Base-by-base conservation (phyloP, 2,888 invertebrate genomes). In the Drosophila tripunctata region DNA sequence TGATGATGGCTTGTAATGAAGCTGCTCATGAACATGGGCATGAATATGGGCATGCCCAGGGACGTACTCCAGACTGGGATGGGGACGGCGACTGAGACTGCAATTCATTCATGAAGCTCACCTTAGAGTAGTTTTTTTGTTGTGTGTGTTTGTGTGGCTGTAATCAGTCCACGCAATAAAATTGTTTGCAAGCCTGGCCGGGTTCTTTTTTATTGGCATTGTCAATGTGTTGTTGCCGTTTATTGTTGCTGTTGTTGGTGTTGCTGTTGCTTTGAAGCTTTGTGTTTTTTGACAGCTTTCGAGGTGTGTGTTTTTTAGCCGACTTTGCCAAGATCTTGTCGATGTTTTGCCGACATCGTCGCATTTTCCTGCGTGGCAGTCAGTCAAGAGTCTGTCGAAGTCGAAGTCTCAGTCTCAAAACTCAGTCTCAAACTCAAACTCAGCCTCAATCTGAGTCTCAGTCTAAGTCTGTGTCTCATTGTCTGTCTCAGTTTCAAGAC, bases 131-230 rank as follows among this genome's bases (percentile, higher is more conserved):
- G 66, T 43, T 51, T 56, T 54, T 55, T 64, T 44, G 43, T 24
- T 54, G 7, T 36, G 19, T 24, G n/a, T 40, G 31, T 64, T 33
- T 70, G 60, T 69, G 61, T 69, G 78, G 64, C 73, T 85, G 86
- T 88, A 87, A 87, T 89, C 87, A 86, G 87, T 89, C 88, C 87
- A 89, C 87, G 89, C 87, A 87, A 88, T 87, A 86, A 87, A 88
- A 83, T 72, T 78, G 78, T 82, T 87, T 75, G 76, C 78, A 80
- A 83, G 68, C 67, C 68, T 68, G 66, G 72, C 61, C 66, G 57
- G 71, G 63, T 57, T 76, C 68, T 73, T 58, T 70, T 73, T 82
- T 75, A 78, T 83, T 87, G 71, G 66, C 69, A 68, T 77, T 78
- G 71, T 65, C 50, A 44, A 31, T 54, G 60, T 30, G 43, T 30